Percentiles rank a stretch among this genome's conserved stretches.
Conservation (phyloP, 2,113 vertebrate species). For the Sigmodon hispidus region DNA sequence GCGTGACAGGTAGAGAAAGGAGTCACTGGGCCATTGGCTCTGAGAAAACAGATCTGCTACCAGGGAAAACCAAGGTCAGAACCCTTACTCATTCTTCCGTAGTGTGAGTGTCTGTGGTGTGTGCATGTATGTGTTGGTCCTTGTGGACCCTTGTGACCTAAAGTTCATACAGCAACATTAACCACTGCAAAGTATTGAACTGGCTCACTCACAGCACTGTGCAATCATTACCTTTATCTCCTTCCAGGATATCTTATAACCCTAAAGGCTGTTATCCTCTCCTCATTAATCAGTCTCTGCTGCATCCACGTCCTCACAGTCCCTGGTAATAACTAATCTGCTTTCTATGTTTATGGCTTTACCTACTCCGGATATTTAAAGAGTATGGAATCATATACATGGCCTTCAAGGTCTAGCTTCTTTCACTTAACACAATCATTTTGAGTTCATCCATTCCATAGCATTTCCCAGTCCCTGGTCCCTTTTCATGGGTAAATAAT, state of each 20-base stretch:
- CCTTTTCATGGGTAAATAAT: neutral
- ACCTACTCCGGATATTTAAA: neutral
- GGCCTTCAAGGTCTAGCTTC: neutral
- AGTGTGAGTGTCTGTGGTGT: neutral
- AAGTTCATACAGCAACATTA: neutral
- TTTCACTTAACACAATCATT: neutral
- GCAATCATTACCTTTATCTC: neutral
- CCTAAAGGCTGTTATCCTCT: neutral
- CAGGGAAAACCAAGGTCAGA: neutral
- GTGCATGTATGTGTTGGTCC: fast-evolving
- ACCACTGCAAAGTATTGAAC: neutral
- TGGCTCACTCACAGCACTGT: neutral
- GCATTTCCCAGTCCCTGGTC: neutral
- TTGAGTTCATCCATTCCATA: neutral
- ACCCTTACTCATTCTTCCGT: fast-evolving
- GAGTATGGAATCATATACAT: neutral
- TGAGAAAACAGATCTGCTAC: neutral
- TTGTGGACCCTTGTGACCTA: neutral
- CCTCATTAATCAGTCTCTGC: neutral
- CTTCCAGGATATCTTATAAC: neutral
- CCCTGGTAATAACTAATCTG: neutral
- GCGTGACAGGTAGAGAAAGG: neutral
- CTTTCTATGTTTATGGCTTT: neutral
- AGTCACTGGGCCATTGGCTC: neutral
- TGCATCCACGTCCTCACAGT: neutral